These are phyloP conservation scores for Corythaixoides concolor DNA, from an alignment of 2,113 vertebrate genomes.

Conservation along the genomic window DNA sequence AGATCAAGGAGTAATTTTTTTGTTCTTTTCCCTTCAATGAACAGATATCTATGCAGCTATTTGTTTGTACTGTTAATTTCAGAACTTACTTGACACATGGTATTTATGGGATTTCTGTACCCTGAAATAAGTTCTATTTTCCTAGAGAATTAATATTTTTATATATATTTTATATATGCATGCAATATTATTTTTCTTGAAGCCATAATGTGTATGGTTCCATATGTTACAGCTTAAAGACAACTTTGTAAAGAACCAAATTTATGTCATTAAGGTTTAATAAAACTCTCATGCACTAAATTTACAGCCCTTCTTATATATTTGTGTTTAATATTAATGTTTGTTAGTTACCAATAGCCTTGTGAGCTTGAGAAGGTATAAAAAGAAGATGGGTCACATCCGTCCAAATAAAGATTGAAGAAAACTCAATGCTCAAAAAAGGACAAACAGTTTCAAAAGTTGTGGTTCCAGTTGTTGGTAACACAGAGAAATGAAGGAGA, in stretches of 20 bases:
- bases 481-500: not conserved
- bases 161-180: not conserved
- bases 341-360: not conserved
- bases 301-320: not conserved
- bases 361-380: not conserved
- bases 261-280: not conserved
- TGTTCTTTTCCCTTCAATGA: not conserved
- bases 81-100: not conserved
- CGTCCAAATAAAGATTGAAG: not conserved
- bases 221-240: not conserved
- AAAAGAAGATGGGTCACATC: not conserved
- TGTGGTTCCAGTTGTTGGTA: not conserved
- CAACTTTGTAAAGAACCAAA: not conserved
- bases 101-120: not conserved
- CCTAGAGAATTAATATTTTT: not conserved
- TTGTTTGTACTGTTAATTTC: not conserved
- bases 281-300: not conserved
- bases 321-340: not conserved
- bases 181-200: not conserved
- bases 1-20: not conserved
- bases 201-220: not conserved
- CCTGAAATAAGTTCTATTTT: not conserved
- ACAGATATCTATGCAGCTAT: not conserved
- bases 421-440: not conserved
- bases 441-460: not conserved